Conservation (phyloP, 37 sponge, comb jelly and placozoan species). For the Mnemiopsis leidyi region DNA sequence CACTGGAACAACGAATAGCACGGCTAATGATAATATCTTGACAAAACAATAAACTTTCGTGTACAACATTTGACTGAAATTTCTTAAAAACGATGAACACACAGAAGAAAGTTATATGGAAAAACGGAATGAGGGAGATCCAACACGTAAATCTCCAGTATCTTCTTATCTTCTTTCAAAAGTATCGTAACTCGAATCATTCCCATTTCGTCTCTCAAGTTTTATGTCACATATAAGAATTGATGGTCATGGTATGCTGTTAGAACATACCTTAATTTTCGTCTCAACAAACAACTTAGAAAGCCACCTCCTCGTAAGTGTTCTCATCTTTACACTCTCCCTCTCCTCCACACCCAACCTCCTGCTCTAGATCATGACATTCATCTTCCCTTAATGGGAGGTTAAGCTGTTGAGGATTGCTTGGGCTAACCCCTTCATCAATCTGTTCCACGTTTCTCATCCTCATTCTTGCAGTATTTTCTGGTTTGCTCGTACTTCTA, state of each 20-base stretch:
- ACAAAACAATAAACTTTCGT: too few species aligned
- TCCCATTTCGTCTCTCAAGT: too few species aligned
- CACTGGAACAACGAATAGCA: too few species aligned
- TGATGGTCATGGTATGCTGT: not conserved
- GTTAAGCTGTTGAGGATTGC: not conserved
- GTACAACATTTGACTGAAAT: too few species aligned
- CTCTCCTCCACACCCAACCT: not conserved
- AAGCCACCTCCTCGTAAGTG: not conserved
- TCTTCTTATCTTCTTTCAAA: not conserved
- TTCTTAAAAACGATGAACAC: too few species aligned
- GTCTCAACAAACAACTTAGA: too few species aligned
- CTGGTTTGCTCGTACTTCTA: not conserved
- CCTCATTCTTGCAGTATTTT: not conserved
- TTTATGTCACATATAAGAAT: not conserved
- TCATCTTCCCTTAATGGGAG: not conserved
- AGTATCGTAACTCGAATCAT: too few species aligned
- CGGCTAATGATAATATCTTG: too few species aligned
- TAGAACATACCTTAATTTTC: too few species aligned
- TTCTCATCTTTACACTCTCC: not conserved
- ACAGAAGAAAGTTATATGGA: too few species aligned
- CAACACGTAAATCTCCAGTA: too few species aligned
- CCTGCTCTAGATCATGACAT: not conserved
- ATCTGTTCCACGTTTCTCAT: not conserved
- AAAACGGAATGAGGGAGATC: too few species aligned
- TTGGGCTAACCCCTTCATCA: not conserved